These are phyloP conservation scores for Hypsibius dujardini DNA, from an alignment of 1,140 invertebrate species.

Conservation along the genomic window DNA sequence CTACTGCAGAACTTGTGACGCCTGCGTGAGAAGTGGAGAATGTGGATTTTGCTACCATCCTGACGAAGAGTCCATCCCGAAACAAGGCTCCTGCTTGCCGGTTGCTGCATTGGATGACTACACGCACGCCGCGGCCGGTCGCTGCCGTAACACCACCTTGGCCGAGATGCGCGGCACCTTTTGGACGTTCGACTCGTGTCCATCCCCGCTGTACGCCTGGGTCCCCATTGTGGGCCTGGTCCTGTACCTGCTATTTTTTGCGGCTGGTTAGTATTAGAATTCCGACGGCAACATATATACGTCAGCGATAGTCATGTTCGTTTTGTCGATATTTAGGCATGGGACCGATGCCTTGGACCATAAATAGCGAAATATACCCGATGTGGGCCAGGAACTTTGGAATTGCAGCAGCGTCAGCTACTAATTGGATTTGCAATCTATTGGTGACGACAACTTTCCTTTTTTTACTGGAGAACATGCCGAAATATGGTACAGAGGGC, in stretches of 20 bases:
- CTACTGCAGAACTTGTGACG: slow-evolving; percentile 32
- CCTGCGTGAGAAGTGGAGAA: slow-evolving; percentile 31
- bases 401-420: slow-evolving; percentile 41
- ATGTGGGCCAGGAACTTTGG: slow-evolving; percentile 43
- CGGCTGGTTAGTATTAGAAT: slow-evolving; percentile 32
- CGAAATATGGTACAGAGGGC: slow-evolving; percentile 34
- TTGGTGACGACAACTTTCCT: slow-evolving; percentile 44
- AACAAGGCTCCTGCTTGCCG: slow-evolving; percentile 28
- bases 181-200: slow-evolving; percentile 39
- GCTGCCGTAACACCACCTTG: slow-evolving; percentile 20
- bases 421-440: slow-evolving; percentile 44
- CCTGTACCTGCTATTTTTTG: slow-evolving; percentile 39
- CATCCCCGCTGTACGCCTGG: slow-evolving; percentile 31
- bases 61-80: slow-evolving; percentile 19
- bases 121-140: slow-evolving; percentile 18
- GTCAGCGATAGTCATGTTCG: slow-evolving; percentile 9
- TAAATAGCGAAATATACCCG: slow-evolving; percentile 48
- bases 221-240: slow-evolving; percentile 38
- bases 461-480: slow-evolving; percentile 35
- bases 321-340: slow-evolving; percentile 34
- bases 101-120: slow-evolving; percentile 19
- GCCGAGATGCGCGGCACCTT: slow-evolving; percentile 10
- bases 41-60: slow-evolving; percentile 38
- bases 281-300: no score
- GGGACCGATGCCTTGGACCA: slow-evolving; percentile 48